phyloP scores from a whole-genome alignment of 2,797 vertebrate genomes.

The Molossus molossus region DNA sequence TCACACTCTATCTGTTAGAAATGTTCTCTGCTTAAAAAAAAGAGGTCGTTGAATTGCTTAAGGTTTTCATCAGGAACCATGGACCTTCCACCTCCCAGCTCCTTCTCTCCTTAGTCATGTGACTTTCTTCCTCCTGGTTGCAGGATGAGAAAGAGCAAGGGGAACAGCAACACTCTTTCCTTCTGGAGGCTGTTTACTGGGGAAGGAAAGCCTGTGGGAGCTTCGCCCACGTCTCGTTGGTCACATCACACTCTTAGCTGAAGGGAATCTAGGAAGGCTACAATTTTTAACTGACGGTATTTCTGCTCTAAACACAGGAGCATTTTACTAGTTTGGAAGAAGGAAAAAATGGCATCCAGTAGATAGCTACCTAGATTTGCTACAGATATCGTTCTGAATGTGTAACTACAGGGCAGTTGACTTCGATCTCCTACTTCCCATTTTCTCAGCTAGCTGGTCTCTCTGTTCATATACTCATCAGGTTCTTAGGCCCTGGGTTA shows the following conservation, averaged over 20 bases:
- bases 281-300: neutral
- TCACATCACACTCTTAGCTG: neutral
- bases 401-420: neutral
- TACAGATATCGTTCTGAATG: neutral
- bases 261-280: neutral
- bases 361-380: neutral
- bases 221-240: accelerated
- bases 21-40: neutral
- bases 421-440: neutral
- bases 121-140: neutral
- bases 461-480: neutral
- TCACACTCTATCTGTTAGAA: neutral
- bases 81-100: neutral
- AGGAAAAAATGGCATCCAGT: neutral
- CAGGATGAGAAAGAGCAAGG: neutral
- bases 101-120: neutral
- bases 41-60: neutral
- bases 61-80: neutral
- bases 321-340: slow-evolving; percentile 42
- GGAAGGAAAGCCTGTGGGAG: neutral
- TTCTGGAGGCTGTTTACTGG: neutral
- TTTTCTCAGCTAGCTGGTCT: neutral
- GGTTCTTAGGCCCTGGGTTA: neutral
- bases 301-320: neutral
- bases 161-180: neutral